Conservation (phyloP, 2,113 vertebrate genomes). For the Vireo altiloquus region DNA sequence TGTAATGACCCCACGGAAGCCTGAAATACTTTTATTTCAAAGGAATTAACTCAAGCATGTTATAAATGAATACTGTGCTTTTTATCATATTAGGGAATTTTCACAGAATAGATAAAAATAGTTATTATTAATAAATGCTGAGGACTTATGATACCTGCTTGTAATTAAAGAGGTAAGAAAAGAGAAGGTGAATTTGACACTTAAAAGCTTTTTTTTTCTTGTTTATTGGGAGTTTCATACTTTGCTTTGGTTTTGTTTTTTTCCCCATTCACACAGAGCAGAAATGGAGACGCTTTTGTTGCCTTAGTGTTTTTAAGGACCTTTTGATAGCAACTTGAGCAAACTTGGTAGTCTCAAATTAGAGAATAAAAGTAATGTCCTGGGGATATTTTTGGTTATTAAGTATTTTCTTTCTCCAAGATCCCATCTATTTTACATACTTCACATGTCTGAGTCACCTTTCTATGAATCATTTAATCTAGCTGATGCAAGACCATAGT, state of each 20-base stretch:
- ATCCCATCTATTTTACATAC: neutral
- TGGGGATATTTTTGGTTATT: neutral
- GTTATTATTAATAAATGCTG: neutral
- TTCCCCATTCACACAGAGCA: neutral
- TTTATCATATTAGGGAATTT: neutral
- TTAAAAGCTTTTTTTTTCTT: neutral
- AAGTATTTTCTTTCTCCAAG: neutral
- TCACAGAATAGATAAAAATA: neutral
- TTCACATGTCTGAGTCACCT: neutral
- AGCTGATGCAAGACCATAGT: neutral
- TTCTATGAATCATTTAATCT: neutral
- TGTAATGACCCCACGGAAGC: neutral
- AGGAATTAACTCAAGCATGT: neutral
- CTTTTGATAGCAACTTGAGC: neutral
- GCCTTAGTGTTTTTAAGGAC: neutral
- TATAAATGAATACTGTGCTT: neutral
- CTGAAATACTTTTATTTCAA: neutral
- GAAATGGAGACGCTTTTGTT: neutral
- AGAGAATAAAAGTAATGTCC: neutral
- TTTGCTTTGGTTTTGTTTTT: neutral
- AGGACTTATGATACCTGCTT: neutral
- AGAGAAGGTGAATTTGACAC: neutral
- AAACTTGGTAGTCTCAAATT: neutral
- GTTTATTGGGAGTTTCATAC: neutral
- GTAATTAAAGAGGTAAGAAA: neutral